Conservation (phyloP, 2,113 vertebrate species). For the Spermophilus dauricus region DNA sequence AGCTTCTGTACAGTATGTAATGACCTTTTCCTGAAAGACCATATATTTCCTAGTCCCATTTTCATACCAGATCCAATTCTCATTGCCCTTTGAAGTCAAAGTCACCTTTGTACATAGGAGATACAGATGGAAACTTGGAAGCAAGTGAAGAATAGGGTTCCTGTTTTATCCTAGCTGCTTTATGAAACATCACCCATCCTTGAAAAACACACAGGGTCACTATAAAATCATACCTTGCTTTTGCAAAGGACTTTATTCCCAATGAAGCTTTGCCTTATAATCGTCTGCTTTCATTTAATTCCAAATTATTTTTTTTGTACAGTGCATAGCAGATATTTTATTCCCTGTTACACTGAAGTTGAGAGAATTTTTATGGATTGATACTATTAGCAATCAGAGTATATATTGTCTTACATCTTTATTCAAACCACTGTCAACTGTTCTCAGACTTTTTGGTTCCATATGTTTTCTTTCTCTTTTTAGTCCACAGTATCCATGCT, state of each 20-base stretch:
- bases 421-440: background rate
- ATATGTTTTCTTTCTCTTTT: constrained; percentile 30
- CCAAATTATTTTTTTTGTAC: background rate
- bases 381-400: background rate
- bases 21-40: constrained; percentile 87
- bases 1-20: constrained; percentile 81
- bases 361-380: background rate
- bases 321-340: background rate
- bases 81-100: constrained; percentile 82
- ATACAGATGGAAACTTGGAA: constrained; percentile 23
- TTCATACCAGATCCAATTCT: constrained; percentile 84
- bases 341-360: background rate
- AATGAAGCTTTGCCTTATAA: background rate
- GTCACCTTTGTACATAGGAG: constrained; percentile 74
- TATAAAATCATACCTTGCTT: constrained; percentile 14
- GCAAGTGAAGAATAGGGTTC: background rate
- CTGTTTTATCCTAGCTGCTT: background rate
- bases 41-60: constrained; percentile 84
- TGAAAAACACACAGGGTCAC: background rate
- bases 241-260: background rate
- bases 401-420: background rate
- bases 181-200: background rate
- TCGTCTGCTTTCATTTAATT: constrained; percentile 42
- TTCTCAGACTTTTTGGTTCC: background rate
- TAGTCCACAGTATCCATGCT: background rate